These are phyloP conservation scores for Papilio polytes DNA, from an alignment of 1,140 invertebrate genomes.

Conservation along the genomic window DNA sequence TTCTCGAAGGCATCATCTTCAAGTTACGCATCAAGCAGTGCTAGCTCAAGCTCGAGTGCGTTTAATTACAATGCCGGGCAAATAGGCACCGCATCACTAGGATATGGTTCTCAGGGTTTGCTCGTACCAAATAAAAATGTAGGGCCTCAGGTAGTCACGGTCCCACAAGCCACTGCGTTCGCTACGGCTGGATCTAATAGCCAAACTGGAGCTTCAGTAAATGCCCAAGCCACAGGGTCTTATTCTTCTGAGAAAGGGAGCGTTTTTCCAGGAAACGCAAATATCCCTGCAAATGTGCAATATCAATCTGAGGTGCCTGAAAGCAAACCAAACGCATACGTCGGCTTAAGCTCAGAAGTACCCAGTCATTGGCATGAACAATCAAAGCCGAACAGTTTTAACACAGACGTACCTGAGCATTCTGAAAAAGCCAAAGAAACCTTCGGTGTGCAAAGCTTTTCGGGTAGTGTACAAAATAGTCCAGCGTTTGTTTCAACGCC, in stretches of 20 bases:
- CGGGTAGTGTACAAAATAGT: not conserved
- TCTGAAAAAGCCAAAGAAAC: not conserved
- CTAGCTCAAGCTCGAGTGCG: slow-evolving; percentile 71
- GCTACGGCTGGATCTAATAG: slow-evolving; percentile 6
- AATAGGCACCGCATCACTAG: slow-evolving; percentile 22
- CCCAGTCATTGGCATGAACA: slow-evolving; percentile 1
- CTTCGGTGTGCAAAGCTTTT: slow-evolving; percentile 10
- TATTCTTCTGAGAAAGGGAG: not conserved
- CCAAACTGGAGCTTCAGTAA: slow-evolving; percentile 1
- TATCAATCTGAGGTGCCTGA: not conserved
- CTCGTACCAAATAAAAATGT: slow-evolving; percentile 32
- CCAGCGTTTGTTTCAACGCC: slow-evolving; percentile 19
- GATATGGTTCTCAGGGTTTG: slow-evolving; percentile 44
- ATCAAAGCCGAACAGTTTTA: slow-evolving; percentile 1
- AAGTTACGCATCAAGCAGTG: slow-evolving; percentile 70
- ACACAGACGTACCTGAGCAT: not conserved
- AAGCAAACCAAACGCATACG: not conserved
- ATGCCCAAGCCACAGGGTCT: slow-evolving; percentile 4
- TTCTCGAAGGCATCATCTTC: slow-evolving; percentile 73
- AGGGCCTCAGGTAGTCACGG: slow-evolving; percentile 20
- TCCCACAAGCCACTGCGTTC: slow-evolving; percentile 3
- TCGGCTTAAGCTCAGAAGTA: not conserved
- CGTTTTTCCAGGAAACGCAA: not conserved
- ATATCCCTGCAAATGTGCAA: not conserved
- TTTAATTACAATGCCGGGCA: slow-evolving; percentile 64